Conservation (phyloP, 2,113 vertebrate genomes). For the Rhadina sibilatrix region DNA sequence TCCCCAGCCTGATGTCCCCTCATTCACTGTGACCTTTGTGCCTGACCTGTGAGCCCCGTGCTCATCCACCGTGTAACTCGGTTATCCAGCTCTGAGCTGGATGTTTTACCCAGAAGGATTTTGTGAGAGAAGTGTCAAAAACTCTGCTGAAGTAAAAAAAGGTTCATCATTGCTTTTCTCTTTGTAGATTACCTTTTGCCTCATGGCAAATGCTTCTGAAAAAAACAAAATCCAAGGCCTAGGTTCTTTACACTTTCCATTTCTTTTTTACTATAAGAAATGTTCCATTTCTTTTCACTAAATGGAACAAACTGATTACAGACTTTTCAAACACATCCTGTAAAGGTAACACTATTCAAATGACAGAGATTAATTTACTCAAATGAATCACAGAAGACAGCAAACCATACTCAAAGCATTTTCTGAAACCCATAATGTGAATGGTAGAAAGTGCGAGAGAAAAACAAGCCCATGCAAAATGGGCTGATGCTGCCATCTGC, state of each 20-base stretch:
- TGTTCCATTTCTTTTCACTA: too few relatives aligned
- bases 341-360: constrained; percentile 10
- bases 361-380: neutral
- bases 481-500: constrained; percentile 30
- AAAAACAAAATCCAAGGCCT: neutral
- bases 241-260: neutral
- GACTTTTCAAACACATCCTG: neutral
- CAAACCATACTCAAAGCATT: constrained; percentile 32
- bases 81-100: neutral
- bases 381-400: constrained; percentile 16
- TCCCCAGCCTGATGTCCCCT: neutral
- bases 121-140: neutral
- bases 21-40: neutral
- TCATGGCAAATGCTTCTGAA: neutral
- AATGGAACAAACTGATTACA: neutral
- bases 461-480: constrained; percentile 24
- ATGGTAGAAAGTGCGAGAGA: neutral
- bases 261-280: too few relatives aligned
- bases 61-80: accelerated
- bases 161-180: neutral
- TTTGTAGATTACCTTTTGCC: neutral
- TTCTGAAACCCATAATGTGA: neutral
- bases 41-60: accelerated
- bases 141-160: neutral
- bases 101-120: neutral